Evolutionary conservation across 2,797 vertebrate species (phyloP), one percentile per base, ranked within the genome.

Genomic region (Sebastes oblongus): DNA sequence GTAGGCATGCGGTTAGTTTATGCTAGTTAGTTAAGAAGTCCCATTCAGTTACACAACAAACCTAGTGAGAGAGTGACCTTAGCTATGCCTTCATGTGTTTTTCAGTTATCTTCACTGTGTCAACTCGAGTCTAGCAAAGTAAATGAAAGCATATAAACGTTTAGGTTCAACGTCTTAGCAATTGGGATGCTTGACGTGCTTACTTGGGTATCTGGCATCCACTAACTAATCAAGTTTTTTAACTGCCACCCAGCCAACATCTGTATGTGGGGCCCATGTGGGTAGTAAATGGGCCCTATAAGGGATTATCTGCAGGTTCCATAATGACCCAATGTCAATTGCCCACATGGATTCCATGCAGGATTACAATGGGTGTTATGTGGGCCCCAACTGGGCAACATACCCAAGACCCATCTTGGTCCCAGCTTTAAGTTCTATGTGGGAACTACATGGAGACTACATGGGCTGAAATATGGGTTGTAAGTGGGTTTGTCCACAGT

Each of bases 61-160:
- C 24, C 2, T 8, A 29, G 8, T 20, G 20, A 2, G 24, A 3
- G 8, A 66, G 2, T n/a, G 0, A 20, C 16, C 0, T 50, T 0
- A 62, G 4, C 4, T 16, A 5, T 20, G 18, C 2, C 39, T 8
- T 60, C 5, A 24, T 30, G 1, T 66, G 10, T 10, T 25, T 10
- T 11, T 59, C 22, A 2, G 24, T 22, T 3, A 13, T 27, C 27
- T 20, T 13, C 7, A 39, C 1, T 18, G 1, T 18, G 12, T 25
- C 16, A 42, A 6, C 2, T 8, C 20, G 16, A n/a, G 8, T 50
- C 20, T 22, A 8, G 22, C 1, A 54, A 34, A 34, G 10, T 22
- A 22, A 22, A 9, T 14, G 1, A 7, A 18, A 22, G 18, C 16
- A 29, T 7, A 4, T 25, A n/a, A 1, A 69, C 6, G 12, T 50